Conservation (phyloP, 2,797 vertebrate species). For the Coranthus polyacanthus region DNA sequence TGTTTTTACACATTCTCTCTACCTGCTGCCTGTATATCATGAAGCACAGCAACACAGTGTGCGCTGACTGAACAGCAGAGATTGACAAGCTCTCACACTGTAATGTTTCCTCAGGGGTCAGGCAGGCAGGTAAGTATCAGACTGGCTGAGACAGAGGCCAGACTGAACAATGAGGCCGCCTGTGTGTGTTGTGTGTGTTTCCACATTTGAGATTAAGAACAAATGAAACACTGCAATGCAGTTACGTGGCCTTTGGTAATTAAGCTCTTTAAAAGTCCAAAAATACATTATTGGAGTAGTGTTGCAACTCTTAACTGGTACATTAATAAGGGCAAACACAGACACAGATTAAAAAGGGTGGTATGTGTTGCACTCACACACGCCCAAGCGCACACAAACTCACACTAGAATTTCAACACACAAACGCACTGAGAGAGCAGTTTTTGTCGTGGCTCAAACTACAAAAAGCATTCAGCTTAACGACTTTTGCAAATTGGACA, state of each 20-base stretch:
- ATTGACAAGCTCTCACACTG: slow-evolving; percentile 49
- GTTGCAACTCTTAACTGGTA: slow-evolving; percentile 76
- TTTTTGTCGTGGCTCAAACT: slow-evolving; percentile 73
- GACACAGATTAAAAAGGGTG: slow-evolving; percentile 70
- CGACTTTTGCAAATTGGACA: slow-evolving; percentile 85
- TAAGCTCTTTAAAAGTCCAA: slow-evolving; percentile 81
- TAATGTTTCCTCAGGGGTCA: slow-evolving; percentile 72
- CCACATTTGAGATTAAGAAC: slow-evolving; percentile 70
- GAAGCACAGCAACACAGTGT: slow-evolving; percentile 15
- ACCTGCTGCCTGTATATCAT: slow-evolving; percentile 67
- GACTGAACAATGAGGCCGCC: slow-evolving; percentile 74
- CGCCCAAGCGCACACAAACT: slow-evolving; percentile 14
- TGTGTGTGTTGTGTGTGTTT: slow-evolving; percentile 71
- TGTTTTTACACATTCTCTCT: slow-evolving; percentile 75
- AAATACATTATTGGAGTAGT: slow-evolving; percentile 75
- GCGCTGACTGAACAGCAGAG: slow-evolving; percentile 7
- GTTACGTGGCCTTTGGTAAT: slow-evolving; percentile 72
- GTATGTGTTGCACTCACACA: slow-evolving; percentile 54
- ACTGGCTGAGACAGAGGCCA: slow-evolving; percentile 59
- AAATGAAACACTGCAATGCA: slow-evolving; percentile 59
- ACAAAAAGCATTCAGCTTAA: slow-evolving; percentile 78
- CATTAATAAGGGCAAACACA: slow-evolving; percentile 80
- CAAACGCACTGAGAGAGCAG: slow-evolving; percentile 37
- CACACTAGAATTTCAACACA: slow-evolving; percentile 35
- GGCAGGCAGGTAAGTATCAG: slow-evolving; percentile 69